phyloP scores from a whole-genome alignment of 1,140 invertebrate species.

The Vanessa tameamea region DNA sequence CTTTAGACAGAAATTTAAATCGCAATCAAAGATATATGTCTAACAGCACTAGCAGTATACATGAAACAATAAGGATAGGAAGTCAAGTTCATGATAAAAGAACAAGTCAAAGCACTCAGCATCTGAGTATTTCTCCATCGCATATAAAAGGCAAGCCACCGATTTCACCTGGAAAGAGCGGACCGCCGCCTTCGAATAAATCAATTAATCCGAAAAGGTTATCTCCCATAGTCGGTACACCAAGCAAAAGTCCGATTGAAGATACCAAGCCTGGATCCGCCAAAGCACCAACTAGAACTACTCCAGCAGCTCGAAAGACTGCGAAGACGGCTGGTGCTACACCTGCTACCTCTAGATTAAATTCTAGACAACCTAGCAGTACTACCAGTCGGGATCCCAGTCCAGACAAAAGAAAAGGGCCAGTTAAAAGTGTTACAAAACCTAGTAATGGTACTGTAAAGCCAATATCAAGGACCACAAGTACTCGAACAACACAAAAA shows the following conservation, averaged over 20 bases:
- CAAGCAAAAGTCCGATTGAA: conserved; percentile 73
- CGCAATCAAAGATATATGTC: conserved; percentile 75
- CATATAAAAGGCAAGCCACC: conserved; percentile 75
- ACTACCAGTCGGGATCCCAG: conserved; percentile 66
- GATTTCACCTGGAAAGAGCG: conserved; percentile 72
- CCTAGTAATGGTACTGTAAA: conserved; percentile 48
- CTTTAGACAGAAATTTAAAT: conserved; percentile 57
- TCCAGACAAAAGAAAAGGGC: conserved; percentile 65
- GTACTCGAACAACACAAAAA: conserved; percentile 60
- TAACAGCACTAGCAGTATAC: conserved; percentile 77
- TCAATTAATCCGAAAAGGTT: conserved; percentile 73
- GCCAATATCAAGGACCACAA: conserved; percentile 56
- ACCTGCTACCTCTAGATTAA: conserved; percentile 71
- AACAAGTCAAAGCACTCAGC: conserved; percentile 71
- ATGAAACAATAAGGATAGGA: conserved; percentile 72
- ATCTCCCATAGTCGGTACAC: conserved; percentile 78
- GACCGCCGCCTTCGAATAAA: conserved; percentile 75
- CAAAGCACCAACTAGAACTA: conserved; percentile 54
- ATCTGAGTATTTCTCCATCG: conserved; percentile 60
- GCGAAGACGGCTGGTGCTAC: conserved; percentile 64
- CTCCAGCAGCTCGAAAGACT: conserved; percentile 51
- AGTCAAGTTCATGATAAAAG: conserved; percentile 65
- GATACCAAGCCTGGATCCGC: conserved; percentile 58
- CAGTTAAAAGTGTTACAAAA: conserved; percentile 45
- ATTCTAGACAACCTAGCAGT: conserved; percentile 73